phyloP scores from a whole-genome alignment of 2,113 vertebrate genomes.

The Tenrec ecaudatus region DNA sequence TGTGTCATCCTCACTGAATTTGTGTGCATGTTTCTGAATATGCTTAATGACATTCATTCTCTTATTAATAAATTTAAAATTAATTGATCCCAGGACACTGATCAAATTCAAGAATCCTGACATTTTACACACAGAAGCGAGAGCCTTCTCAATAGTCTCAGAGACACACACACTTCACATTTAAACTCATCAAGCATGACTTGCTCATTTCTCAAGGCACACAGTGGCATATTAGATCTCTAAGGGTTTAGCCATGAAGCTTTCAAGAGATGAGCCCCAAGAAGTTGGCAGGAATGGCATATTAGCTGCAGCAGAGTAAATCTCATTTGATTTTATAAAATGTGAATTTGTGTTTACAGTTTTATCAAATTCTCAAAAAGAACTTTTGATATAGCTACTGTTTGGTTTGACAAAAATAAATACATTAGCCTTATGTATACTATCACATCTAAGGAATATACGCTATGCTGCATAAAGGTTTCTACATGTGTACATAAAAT shows the following conservation, averaged over 20 bases:
- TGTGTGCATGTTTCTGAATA: conserved; percentile 75
- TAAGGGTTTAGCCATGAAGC: conserved; percentile 80
- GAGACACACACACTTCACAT: conserved; percentile 75
- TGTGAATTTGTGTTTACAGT: conserved; percentile 65
- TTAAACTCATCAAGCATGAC: conserved; percentile 79
- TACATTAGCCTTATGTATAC: conserved; percentile 14
- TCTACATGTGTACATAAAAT: background rate
- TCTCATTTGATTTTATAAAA: conserved; percentile 67
- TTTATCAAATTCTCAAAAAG: conserved; percentile 65
- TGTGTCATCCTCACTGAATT: conserved; percentile 47
- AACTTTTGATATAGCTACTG: background rate
- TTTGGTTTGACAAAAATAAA: background rate
- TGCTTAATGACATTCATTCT: conserved; percentile 67
- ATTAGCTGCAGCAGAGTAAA: conserved; percentile 73
- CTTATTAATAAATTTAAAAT: conserved; percentile 75
- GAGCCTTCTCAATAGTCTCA: conserved; percentile 73
- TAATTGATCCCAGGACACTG: conserved; percentile 78
- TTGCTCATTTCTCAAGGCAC: conserved; percentile 82
- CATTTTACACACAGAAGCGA: conserved; percentile 73
- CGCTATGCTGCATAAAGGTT: background rate
- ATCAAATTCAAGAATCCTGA: conserved; percentile 78
- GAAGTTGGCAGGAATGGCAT: conserved; percentile 72
- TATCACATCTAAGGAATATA: background rate
- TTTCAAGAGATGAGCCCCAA: conserved; percentile 80
- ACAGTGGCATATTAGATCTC: conserved; percentile 76